Conservation (phyloP, 2,113 vertebrate genomes). For the Alces alces region DNA sequence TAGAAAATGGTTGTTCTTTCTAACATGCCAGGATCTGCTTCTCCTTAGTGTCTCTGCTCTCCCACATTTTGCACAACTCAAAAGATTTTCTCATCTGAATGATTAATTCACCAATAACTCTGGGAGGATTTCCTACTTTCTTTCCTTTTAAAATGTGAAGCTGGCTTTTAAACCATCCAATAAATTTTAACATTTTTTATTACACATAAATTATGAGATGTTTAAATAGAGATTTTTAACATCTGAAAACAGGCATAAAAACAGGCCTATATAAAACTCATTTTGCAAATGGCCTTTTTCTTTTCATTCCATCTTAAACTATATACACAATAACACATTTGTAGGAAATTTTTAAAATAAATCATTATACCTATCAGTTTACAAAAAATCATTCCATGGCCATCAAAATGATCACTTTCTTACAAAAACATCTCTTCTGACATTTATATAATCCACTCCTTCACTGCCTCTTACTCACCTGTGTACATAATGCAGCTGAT, state of each 20-base stretch:
- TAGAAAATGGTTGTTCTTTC: neutral
- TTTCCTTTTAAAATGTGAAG: neutral
- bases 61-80: neutral
- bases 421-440: neutral
- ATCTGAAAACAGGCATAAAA: neutral
- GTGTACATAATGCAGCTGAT: slow-evolving; percentile 98
- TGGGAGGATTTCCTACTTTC: neutral
- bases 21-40: neutral
- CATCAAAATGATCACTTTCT: neutral
- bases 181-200: neutral
- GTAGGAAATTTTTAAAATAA: neutral
- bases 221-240: neutral
- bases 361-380: neutral
- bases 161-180: neutral
- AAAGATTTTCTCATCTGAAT: neutral
- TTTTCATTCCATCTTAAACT: neutral
- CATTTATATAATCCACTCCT: neutral
- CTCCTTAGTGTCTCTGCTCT: neutral
- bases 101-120: neutral
- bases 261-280: neutral
- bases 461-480: slow-evolving; percentile 81
- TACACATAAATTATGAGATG: neutral
- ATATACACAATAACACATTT: neutral
- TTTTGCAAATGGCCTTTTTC: neutral
- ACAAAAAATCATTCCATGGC: neutral